These are phyloP conservation scores for Trissolcus japonicus DNA, from an alignment of 2,888 invertebrate species.

Conservation along the genomic window DNA sequence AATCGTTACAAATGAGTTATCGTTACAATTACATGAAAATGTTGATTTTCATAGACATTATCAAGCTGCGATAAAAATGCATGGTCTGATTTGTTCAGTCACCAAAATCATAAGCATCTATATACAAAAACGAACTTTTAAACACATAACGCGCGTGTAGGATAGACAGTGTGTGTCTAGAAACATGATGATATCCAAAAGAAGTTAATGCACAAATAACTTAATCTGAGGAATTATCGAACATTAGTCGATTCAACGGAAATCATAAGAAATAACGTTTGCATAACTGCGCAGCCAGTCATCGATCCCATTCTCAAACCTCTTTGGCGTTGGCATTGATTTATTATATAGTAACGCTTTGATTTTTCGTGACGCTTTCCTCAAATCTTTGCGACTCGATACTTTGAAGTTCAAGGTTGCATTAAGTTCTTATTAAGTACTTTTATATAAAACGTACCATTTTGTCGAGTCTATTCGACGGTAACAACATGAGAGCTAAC, in stretches of 20 bases:
- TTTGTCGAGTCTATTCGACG: conserved; percentile 16
- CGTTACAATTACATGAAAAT: too few relatives aligned
- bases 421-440: conserved; percentile 47
- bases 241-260: conserved; percentile 5
- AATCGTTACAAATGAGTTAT: too few relatives aligned
- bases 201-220: background rate
- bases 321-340: conserved; percentile 41
- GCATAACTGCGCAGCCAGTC: conserved; percentile 6
- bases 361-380: conserved; percentile 25
- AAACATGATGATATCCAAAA: background rate
- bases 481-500: conserved; percentile 28
- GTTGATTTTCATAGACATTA: too few relatives aligned
- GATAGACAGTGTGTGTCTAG: too few relatives aligned
- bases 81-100: too few relatives aligned
- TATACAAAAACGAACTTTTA: too few relatives aligned
- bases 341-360: conserved; percentile 10
- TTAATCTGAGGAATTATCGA: background rate
- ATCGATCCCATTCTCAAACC: conserved; percentile 21
- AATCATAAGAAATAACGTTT: conserved; percentile 2
- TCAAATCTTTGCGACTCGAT: conserved; percentile 21
- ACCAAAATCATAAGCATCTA: too few relatives aligned
- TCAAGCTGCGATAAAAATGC: too few relatives aligned
- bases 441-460: conserved; percentile 31
- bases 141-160: too few relatives aligned
- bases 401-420: conserved; percentile 31